Evolutionary conservation across 2,113 vertebrate species (phyloP).

Genomic region (Hyla sarda): DNA sequence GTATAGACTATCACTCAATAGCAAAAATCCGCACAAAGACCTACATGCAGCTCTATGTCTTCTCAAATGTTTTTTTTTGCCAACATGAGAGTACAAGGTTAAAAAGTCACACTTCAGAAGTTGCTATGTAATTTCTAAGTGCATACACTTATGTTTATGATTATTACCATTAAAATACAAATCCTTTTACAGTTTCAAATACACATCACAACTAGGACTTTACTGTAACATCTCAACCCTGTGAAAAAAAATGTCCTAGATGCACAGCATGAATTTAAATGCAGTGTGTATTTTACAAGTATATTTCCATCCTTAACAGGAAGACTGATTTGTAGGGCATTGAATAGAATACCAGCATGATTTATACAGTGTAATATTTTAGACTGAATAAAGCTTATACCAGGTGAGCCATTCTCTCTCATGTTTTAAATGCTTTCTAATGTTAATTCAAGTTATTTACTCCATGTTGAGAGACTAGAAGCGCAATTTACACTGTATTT

Average conservation of each 20-base stretch:
- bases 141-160: background rate
- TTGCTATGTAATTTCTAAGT: background rate
- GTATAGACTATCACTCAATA: no score
- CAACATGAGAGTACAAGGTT: background rate
- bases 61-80: background rate
- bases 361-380: constrained; percentile 18
- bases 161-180: background rate
- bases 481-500: constrained; percentile 25
- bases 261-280: constrained; percentile 7
- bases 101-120: background rate
- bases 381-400: constrained; percentile 8
- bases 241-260: background rate
- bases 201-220: background rate
- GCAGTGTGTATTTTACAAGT: background rate
- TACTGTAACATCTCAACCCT: background rate
- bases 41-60: background rate
- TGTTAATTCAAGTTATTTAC: constrained; percentile 29
- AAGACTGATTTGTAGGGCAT: background rate
- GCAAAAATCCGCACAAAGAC: background rate
- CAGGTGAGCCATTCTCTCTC: constrained; percentile 32
- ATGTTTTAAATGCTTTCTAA: constrained; percentile 23
- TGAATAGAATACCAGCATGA: constrained; percentile 10
- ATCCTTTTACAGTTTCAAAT: background rate
- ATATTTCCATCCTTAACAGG: background rate
- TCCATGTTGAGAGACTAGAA: constrained; percentile 4